phyloP scores from a whole-genome alignment of 2,888 invertebrate species.

The Camponotus fellah region DNA sequence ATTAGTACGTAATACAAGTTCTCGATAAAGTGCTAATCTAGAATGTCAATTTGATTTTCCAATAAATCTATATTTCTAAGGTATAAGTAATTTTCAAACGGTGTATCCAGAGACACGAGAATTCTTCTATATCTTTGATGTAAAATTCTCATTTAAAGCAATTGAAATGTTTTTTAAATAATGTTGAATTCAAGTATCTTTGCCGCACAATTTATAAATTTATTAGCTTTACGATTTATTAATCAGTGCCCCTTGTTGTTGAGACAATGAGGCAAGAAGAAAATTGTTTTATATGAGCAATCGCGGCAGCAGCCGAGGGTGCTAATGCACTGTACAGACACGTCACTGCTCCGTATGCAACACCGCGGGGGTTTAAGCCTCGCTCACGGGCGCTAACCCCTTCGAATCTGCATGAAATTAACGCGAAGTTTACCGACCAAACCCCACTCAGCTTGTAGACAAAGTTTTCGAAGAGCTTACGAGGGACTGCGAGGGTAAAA shows the following conservation, averaged over 20 bases:
- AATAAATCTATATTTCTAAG: conserved; percentile 1
- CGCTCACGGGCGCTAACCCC: conserved; percentile 68
- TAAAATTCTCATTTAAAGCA: background rate
- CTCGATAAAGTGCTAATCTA: conserved; percentile 29
- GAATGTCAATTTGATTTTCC: background rate
- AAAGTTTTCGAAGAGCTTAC: conserved; percentile 69
- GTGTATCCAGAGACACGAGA: background rate
- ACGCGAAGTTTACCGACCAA: conserved; percentile 69
- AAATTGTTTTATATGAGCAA: conserved; percentile 25
- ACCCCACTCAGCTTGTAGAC: conserved; percentile 47
- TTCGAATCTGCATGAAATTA: conserved; percentile 77
- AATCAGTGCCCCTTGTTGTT: background rate
- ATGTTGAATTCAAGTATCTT: background rate
- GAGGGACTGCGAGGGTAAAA: conserved; percentile 24
- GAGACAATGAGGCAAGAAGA: background rate
- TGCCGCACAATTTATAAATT: too few relatives aligned
- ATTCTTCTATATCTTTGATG: background rate
- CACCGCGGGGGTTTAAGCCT: conserved; percentile 67
- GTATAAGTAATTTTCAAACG: background rate
- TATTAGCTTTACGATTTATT: too few relatives aligned
- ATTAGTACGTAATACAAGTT: background rate
- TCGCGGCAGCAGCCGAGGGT: background rate
- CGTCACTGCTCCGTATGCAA: conserved; percentile 61
- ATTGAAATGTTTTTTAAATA: background rate
- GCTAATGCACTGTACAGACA: conserved; percentile 50